Evolutionary conservation across 2,888 invertebrate species (phyloP).

Genomic region (Theretra japonica): DNA sequence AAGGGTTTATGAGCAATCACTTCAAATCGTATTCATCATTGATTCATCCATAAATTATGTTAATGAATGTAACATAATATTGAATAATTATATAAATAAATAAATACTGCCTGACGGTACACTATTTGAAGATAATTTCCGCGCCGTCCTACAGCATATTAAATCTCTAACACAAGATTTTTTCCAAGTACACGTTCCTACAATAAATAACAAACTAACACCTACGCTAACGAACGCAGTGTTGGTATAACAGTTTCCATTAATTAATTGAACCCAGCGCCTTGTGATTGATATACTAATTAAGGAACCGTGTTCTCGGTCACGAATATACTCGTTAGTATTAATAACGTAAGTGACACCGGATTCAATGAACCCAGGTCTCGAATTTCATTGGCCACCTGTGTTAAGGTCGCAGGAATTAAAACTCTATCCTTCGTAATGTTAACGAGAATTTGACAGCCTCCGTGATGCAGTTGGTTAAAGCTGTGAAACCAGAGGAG

Average conservation of each 20-base stretch:
- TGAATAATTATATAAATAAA: background rate
- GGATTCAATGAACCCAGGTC: conserved; percentile 33
- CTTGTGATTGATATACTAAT: conserved; percentile 44
- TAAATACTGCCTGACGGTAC: background rate
- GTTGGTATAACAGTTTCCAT: conserved; percentile 30
- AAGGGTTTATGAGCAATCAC: too few species aligned
- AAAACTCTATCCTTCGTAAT: background rate
- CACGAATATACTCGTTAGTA: conserved; percentile 31
- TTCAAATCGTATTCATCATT: too few species aligned
- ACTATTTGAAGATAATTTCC: background rate
- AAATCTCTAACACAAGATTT: conserved; percentile 10
- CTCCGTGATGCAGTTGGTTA: too few species aligned
- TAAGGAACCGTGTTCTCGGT: conserved; percentile 34
- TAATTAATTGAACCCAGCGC: conserved; percentile 31
- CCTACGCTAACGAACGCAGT: conserved; percentile 27
- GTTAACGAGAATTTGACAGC: background rate
- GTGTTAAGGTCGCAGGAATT: conserved; percentile 27
- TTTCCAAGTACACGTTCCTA: background rate
- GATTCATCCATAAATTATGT: too few species aligned
- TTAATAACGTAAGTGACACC: conserved; percentile 31
- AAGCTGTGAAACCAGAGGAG: too few species aligned
- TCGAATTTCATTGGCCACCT: conserved; percentile 32
- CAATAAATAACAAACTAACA: conserved; percentile 27
- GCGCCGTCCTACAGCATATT: background rate
- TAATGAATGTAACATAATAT: background rate